Evolutionary conservation across 2,888 invertebrate genomes (phyloP).

Genomic region (Imbricaverruca yamaguchii): DNA sequence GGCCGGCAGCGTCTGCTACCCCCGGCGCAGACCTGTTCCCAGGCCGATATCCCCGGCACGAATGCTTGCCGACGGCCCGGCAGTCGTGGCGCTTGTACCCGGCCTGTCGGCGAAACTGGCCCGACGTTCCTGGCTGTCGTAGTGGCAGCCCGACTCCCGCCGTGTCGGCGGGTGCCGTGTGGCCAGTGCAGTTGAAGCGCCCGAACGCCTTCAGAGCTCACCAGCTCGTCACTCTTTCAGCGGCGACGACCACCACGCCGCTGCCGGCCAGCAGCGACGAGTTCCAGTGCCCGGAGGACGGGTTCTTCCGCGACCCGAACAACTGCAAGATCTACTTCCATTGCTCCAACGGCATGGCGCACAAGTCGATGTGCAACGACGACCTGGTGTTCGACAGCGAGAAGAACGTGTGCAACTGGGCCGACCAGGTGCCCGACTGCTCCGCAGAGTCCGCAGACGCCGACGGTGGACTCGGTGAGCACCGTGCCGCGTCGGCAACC

Average conservation of each 20-base stretch:
- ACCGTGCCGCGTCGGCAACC: too few species aligned
- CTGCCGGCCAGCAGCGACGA: neutral
- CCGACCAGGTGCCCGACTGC: constrained; percentile 35
- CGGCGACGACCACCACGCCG: neutral
- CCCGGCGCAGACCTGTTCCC: too few species aligned
- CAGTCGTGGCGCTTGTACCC: too few species aligned
- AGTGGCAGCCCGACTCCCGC: too few species aligned
- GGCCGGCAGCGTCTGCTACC: too few species aligned
- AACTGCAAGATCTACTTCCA: constrained; percentile 38
- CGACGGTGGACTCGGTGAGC: neutral
- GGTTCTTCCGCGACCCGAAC: constrained; percentile 35
- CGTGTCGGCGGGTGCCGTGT: too few species aligned
- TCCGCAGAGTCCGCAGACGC: constrained; percentile 30
- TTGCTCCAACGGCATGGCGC: constrained; percentile 37
- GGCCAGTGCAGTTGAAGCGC: too few species aligned
- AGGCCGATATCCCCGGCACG: too few species aligned
- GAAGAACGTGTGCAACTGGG: constrained; percentile 40
- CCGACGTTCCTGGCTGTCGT: too few species aligned
- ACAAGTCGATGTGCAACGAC: constrained; percentile 39
- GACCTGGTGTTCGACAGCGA: constrained; percentile 38
- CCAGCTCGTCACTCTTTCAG: neutral
- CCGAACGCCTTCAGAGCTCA: too few species aligned
- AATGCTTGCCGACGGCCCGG: too few species aligned
- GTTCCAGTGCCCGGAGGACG: constrained; percentile 25
- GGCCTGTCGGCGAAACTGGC: too few species aligned